phyloP scores from a whole-genome alignment of 2,797 vertebrate genomes.

The Rhodeus uyekii region DNA sequence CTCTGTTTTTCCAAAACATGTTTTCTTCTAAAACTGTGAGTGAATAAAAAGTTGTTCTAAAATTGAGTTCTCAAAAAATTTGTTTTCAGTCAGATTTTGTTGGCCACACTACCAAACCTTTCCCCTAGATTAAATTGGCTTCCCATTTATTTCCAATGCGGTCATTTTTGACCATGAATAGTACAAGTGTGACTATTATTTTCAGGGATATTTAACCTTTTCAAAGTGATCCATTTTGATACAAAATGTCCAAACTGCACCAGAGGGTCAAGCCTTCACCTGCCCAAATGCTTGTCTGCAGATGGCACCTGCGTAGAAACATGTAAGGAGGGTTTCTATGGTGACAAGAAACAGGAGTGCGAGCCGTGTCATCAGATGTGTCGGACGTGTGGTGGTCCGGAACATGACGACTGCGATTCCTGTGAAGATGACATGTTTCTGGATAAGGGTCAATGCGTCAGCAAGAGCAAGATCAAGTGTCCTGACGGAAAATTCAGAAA shows the following conservation, averaged over 20 bases:
- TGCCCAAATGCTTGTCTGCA: constrained; percentile 50
- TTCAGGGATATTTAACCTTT: neutral
- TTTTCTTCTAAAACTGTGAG: too few species aligned
- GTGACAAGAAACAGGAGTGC: constrained; percentile 67
- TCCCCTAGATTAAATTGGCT: too few species aligned
- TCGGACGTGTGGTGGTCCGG: constrained; percentile 67
- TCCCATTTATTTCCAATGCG: neutral
- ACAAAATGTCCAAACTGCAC: neutral
- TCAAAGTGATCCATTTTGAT: too few species aligned
- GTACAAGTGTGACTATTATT: neutral
- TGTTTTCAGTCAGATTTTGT: too few species aligned
- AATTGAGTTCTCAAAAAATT: too few species aligned
- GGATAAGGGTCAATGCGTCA: constrained; percentile 70
- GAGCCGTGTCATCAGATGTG: constrained; percentile 77
- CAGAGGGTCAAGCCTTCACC: neutral
- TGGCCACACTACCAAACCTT: too few species aligned
- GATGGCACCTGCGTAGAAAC: constrained; percentile 69
- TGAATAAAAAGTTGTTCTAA: too few species aligned
- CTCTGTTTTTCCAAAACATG: too few species aligned
- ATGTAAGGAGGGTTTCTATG: constrained; percentile 74
- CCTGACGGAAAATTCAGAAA: constrained; percentile 60
- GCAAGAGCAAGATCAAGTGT: constrained; percentile 43
- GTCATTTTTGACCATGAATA: neutral
- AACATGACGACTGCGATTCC: constrained; percentile 77
- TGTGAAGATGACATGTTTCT: constrained; percentile 71